Percentiles rank a stretch among this genome's conserved stretches.
Conservation (phyloP, 2,797 vertebrate species). For the Phalanger gymnotis region DNA sequence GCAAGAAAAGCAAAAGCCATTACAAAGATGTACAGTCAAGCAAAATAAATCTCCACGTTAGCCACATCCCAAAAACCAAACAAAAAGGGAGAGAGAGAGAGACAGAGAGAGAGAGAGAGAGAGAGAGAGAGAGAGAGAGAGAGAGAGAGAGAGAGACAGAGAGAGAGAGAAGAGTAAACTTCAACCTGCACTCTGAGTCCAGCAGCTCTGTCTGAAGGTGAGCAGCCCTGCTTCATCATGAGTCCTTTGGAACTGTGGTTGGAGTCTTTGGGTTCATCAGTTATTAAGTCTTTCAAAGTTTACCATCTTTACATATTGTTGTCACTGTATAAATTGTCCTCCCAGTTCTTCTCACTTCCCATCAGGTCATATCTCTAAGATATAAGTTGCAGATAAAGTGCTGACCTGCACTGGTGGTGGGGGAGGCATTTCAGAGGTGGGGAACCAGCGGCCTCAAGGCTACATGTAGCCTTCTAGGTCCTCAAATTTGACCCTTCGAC, state of each 20-base stretch:
- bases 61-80: neutral
- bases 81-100: neutral
- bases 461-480: too few relatives aligned
- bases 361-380: neutral
- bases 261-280: neutral
- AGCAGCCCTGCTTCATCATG: neutral
- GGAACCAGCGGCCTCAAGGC: too few relatives aligned
- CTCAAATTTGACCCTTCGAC: too few relatives aligned
- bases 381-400: neutral
- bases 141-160: neutral
- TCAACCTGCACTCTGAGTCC: too few relatives aligned
- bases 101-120: too few relatives aligned
- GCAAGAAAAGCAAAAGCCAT: neutral
- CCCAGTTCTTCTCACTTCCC: neutral
- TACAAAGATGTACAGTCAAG: neutral
- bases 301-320: neutral
- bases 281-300: neutral
- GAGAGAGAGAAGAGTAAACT: too few relatives aligned
- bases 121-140: too few relatives aligned
- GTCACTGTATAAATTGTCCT: neutral
- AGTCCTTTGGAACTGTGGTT: neutral
- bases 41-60: neutral
- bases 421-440: too few relatives aligned
- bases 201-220: neutral
- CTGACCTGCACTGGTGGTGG: neutral